Conservation (phyloP, 2,113 vertebrate genomes). For the Ellobius talpinus region DNA sequence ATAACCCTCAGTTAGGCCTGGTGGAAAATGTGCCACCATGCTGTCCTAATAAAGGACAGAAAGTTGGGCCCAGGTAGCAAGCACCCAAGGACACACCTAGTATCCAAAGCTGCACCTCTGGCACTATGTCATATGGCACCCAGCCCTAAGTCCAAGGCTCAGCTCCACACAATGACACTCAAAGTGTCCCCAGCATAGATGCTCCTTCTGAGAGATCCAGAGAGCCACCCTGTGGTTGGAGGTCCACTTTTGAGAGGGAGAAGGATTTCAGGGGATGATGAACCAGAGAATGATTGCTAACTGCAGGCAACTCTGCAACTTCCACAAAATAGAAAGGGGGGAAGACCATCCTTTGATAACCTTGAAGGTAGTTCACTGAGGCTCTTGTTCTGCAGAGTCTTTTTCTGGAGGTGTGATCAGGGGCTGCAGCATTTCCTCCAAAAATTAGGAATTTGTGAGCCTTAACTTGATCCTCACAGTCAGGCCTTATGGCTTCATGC, state of each 20-base stretch:
- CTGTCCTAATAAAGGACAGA: too few species aligned
- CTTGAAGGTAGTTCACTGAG: not conserved
- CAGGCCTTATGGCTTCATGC: not conserved
- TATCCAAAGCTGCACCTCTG: not conserved
- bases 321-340: not conserved
- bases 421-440: too few species aligned
- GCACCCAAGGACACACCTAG: not conserved
- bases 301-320: not conserved
- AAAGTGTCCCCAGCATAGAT: not conserved
- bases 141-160: not conserved
- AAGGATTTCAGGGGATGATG: not conserved
- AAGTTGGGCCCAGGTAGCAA: too few species aligned
- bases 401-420: not conserved
- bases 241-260: not conserved
- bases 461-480: not conserved
- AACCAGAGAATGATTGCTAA: not conserved
- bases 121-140: accelerated
- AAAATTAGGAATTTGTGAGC: not conserved
- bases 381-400: too few species aligned
- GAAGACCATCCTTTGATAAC: not conserved
- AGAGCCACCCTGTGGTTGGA: not conserved
- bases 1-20: too few species aligned
- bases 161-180: not conserved
- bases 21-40: not conserved
- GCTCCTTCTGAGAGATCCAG: not conserved